A percentile compares a stretch with the other conserved stretches of the same genome.
Evolutionary conservation across 2,797 vertebrate genomes (phyloP).

Genomic region (Margarornis squamiger): DNA sequence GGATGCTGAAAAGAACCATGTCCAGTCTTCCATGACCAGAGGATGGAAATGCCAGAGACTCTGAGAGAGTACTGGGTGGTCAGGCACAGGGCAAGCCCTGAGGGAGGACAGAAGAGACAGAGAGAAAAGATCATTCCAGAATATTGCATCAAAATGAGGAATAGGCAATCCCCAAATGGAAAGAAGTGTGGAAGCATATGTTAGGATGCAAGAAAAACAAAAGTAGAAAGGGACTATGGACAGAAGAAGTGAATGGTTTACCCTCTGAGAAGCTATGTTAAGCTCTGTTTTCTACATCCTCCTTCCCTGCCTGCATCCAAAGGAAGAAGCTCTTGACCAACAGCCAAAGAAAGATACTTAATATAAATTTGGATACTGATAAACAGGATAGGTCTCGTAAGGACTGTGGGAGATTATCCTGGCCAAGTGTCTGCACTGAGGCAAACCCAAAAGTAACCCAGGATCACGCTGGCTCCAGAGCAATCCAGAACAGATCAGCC

Average conservation of each 20-base stretch:
- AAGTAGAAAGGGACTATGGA: neutral
- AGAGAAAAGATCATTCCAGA: neutral
- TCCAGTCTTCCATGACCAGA: neutral
- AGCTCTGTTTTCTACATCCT: neutral
- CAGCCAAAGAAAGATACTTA: slow-evolving; percentile 10
- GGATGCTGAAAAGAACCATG: neutral
- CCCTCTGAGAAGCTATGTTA: neutral
- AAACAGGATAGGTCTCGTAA: neutral
- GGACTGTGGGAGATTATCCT: neutral
- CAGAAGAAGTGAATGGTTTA: neutral
- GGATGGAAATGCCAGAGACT: neutral
- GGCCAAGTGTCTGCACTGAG: neutral
- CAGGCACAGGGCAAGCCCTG: neutral
- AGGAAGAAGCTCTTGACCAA: slow-evolving; percentile 26
- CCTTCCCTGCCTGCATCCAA: neutral
- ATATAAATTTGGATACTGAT: neutral
- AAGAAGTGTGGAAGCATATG: neutral
- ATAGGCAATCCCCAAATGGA: neutral
- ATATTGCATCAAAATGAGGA: neutral
- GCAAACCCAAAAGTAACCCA: neutral
- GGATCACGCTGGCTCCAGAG: neutral
- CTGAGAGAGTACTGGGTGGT: neutral
- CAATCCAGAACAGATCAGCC: neutral
- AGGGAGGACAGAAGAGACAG: neutral
- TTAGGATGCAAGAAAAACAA: neutral